Conservation (phyloP, 2,888 invertebrate genomes). For the Callinectes sapidus region DNA sequence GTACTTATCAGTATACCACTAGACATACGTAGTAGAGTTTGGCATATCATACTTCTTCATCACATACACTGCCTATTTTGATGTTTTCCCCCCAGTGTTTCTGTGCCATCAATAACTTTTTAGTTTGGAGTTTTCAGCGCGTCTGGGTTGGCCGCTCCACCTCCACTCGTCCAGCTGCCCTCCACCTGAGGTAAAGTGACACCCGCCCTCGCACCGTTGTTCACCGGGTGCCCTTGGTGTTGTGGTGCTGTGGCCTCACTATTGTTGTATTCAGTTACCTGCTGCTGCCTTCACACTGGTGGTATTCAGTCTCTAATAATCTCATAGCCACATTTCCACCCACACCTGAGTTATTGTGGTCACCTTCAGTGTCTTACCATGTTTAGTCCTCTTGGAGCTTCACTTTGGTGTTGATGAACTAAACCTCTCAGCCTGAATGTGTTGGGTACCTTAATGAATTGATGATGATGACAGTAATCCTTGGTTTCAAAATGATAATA, state of each 20-base stretch:
- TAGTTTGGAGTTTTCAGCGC: conserved; percentile 28
- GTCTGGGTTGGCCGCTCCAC: conserved; percentile 18
- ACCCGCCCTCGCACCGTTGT: background rate
- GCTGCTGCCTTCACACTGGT: too few relatives aligned
- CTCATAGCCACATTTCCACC: too few relatives aligned
- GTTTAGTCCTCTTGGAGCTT: too few relatives aligned
- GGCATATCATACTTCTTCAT: conserved; percentile 29
- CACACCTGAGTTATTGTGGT: too few relatives aligned
- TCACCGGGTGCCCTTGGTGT: background rate
- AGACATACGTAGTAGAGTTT: background rate
- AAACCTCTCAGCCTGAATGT: too few relatives aligned
- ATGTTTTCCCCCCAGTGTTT: background rate
- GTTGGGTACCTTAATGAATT: too few relatives aligned
- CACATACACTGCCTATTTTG: background rate
- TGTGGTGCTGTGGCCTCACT: background rate
- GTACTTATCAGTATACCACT: background rate
- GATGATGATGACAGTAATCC: too few relatives aligned
- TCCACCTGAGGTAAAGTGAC: conserved; percentile 18
- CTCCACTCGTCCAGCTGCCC: conserved; percentile 6
- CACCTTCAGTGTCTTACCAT: too few relatives aligned
- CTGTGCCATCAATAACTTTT: conserved; percentile 12
- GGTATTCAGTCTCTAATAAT: too few relatives aligned
- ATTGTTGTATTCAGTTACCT: background rate
- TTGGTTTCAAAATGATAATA: too few relatives aligned
- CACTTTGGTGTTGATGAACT: too few relatives aligned